A percentile compares a stretch with the other conserved stretches of the same genome.
Evolutionary conservation across 2,797 vertebrate species (phyloP).

Genomic region (Eremophila alpestris): DNA sequence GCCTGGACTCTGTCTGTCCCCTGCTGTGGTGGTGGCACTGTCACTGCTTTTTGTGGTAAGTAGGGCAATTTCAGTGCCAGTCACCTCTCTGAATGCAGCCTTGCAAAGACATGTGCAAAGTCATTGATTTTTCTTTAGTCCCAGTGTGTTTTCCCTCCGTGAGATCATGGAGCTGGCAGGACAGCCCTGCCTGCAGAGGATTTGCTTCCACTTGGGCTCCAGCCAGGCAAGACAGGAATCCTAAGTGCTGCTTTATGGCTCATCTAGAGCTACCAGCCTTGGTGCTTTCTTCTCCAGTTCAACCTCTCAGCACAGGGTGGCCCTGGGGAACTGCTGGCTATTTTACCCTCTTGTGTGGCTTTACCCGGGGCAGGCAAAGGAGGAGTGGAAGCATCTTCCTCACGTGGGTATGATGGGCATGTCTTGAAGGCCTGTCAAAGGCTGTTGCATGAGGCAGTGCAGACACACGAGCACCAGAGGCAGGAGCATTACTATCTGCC

Average conservation of each 20-base stretch:
- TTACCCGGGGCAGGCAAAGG: not conserved
- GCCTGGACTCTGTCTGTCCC: not conserved
- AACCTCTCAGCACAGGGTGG: not conserved
- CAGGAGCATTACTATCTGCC: not conserved
- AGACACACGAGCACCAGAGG: not conserved
- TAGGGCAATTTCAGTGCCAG: constrained; percentile 36
- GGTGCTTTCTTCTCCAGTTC: not conserved
- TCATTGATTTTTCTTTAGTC: constrained; percentile 50
- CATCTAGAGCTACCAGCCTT: not conserved
- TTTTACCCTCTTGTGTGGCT: not conserved
- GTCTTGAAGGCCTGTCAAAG: not conserved
- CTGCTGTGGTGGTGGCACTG: constrained; percentile 19
- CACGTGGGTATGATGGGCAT: not conserved
- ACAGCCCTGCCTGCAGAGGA: constrained; percentile 28
- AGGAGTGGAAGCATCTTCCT: not conserved
- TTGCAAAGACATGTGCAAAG: constrained; percentile 43
- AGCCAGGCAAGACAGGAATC: constrained; percentile 42
- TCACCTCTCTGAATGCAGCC: constrained; percentile 32
- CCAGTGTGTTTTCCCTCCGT: not conserved
- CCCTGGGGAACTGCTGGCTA: not conserved
- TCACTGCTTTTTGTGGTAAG: constrained; percentile 32
- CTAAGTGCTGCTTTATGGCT: not conserved
- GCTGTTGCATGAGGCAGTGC: not conserved
- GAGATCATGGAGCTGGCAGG: constrained; percentile 42
- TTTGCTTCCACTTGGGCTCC: constrained; percentile 47